Base-by-base conservation (phyloP, 2,888 invertebrate genomes). In the Cosmia trapezina region DNA sequence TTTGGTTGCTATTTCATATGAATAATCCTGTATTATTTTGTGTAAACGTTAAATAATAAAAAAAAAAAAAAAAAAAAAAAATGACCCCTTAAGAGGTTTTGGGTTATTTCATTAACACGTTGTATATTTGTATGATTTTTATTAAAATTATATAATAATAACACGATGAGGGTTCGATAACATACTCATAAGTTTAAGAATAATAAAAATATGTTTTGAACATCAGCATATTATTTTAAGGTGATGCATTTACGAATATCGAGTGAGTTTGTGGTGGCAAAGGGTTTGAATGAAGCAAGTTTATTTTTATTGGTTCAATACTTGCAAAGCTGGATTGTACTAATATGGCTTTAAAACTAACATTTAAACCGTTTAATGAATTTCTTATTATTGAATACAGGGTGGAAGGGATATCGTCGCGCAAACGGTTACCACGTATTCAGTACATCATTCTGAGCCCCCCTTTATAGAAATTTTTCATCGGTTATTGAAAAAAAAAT, bases 131-230 rank as follows among this genome's bases (percentile, higher is more conserved):
- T 75, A 75, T 78, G 60, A 41, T 64, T 68, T 79, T 64, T 70
- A 65, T 70, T 71, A 78, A 72, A 82, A 71, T 80, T 65, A 65
- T 79, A 79, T 60, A 51, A 64, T 75, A 74, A 61, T 70, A 76
- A 80, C 64, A 53, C 47, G 49, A 87, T 81, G 78, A 86, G 85
- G 86, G 80, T 87, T 76, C 51, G 67, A 70, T 80, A 78, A 87
- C 84, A 87, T 87, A 87, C 87, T 87, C 87, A 86, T 87, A 87
- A 85, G 76, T 68, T 78, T 80, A 86, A 86, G 82, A 71, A 82
- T 78, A 76, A 73, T 76, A 80, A 86, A 77, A 76, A 82, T 82
- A 80, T 80, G 73, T 86, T 81, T 73, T 75, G 45, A 76, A 57
- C 22, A 53, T 73, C 43, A 66, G 62, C 61, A 59, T 73, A 67